Evolutionary conservation across 2,113 vertebrate genomes (phyloP), one percentile per base, ranked within the genome.

Genomic region (Malurus alboscapulatus): DNA sequence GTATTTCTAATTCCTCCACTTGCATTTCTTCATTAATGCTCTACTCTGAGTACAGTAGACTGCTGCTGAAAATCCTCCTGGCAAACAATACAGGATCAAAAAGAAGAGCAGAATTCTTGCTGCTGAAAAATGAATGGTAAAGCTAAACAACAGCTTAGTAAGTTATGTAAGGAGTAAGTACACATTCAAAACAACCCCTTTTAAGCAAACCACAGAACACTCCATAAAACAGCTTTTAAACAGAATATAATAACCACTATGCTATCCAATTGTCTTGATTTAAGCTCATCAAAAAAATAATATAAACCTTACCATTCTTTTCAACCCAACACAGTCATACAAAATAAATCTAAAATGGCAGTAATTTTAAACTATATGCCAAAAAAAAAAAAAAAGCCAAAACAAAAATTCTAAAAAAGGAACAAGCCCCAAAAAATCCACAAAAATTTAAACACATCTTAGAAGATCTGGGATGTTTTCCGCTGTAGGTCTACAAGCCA

Each of bases 1-100:
- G 9, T 50, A 47, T 14, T 82, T 88, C 34, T 72, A 87, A 80
- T 73, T 90, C 51, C 21, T 58, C 19, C 29, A 51, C 15, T 93
- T 84, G 50, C 1, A 67, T 45, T 61, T 85, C 32, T 87, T 74
- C 54, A 34, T 44, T 66, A 75, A 54, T 44, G 17, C 5, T 47
- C 9, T 61, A 30, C 25, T 62, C 15, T 65, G 32, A 17, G 12
- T 45, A 36, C 32, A 58, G 16, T 3, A 73, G 18, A n/a, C 11
- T 68, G 51, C 57, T 67, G 30, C 27, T 58, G 48, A 84, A 63
- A 80, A 79, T 86, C 77, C 38, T 79, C 36, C 83, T 36, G 16
- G 58, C 47, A 86, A 92, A 84, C 45, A 89, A 80, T 17, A 12
- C 15, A 50, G 51, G 20, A 93, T 84, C 69, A 88, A 85, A 92